These are phyloP conservation scores for Chondrilla cf. caribensis DNA, from an alignment of 37 sponge, comb jelly and placozoan species.

Conservation along the genomic window DNA sequence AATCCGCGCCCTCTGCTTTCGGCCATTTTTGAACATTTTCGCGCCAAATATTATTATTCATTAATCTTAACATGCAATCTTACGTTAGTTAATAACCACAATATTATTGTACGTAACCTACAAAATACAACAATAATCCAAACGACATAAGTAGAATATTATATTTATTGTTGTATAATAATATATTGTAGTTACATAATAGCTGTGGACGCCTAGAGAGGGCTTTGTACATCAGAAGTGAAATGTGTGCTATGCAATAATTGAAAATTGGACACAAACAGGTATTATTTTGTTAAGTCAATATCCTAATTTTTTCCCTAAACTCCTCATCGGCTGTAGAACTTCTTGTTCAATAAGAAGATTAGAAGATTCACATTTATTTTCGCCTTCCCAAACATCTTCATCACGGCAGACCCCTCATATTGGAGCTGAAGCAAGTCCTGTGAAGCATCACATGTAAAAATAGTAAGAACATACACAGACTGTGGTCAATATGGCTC, in stretches of 20 bases:
- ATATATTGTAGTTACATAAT: no score
- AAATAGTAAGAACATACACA: background rate
- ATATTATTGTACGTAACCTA: no score
- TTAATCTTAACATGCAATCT: no score
- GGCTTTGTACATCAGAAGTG: no score
- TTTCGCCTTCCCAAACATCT: constrained; percentile 89
- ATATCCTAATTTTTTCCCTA: background rate
- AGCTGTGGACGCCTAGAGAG: no score
- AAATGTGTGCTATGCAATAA: no score
- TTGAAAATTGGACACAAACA: no score
- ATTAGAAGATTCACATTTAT: constrained; percentile 97
- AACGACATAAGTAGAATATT: no score
- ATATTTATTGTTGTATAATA: no score
- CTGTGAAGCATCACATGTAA: constrained; percentile 31
- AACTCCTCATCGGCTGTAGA: constrained; percentile 73
- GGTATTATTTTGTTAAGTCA: background rate
- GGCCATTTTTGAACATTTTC: background rate
- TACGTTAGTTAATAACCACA: no score
- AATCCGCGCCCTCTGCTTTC: background rate
- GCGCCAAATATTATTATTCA: no score
- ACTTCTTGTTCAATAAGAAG: constrained; percentile 97
- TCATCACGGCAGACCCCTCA: constrained; percentile 96
- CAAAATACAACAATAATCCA: no score
- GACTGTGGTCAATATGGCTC: background rate
- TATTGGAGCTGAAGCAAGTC: constrained; percentile 94